These are phyloP conservation scores for Eupleurogrammus muticus DNA, from an alignment of 2,797 vertebrate genomes.

Conservation along the genomic window DNA sequence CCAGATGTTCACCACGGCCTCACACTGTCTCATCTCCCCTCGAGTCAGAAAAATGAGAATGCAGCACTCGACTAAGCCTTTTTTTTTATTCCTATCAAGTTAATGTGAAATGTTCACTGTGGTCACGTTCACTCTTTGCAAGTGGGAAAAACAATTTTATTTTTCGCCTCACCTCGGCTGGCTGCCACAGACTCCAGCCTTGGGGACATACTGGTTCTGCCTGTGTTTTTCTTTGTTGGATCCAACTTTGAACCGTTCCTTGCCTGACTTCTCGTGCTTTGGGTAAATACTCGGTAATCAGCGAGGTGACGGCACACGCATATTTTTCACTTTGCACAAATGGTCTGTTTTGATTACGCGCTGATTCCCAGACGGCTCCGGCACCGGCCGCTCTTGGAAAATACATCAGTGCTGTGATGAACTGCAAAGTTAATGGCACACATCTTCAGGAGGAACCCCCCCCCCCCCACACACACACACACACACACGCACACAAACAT, in stretches of 20 bases:
- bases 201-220: neutral
- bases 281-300: conserved; percentile 28
- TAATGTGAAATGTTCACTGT: too few relatives aligned
- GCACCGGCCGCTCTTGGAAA: neutral
- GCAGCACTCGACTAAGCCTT: too few relatives aligned
- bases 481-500: neutral
- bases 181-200: too few relatives aligned
- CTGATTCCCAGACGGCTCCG: conserved; percentile 14
- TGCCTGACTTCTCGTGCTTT: neutral
- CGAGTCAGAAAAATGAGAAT: too few relatives aligned
- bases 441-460: conserved; percentile 2
- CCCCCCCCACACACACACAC: neutral
- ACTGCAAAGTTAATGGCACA: conserved; percentile 17
- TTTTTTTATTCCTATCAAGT: too few relatives aligned
- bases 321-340: conserved; percentile 9
- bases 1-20: too few relatives aligned
- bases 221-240: neutral
- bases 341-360: conserved; percentile 7
- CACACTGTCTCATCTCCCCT: too few relatives aligned
- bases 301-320: conserved; percentile 1
- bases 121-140: too few relatives aligned
- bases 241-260: conserved; percentile 5
- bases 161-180: too few relatives aligned
- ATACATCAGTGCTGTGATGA: conserved; percentile 21
- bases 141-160: too few relatives aligned